Conservation (phyloP, 1,140 invertebrate species). For the Zaprionus vittiger region DNA sequence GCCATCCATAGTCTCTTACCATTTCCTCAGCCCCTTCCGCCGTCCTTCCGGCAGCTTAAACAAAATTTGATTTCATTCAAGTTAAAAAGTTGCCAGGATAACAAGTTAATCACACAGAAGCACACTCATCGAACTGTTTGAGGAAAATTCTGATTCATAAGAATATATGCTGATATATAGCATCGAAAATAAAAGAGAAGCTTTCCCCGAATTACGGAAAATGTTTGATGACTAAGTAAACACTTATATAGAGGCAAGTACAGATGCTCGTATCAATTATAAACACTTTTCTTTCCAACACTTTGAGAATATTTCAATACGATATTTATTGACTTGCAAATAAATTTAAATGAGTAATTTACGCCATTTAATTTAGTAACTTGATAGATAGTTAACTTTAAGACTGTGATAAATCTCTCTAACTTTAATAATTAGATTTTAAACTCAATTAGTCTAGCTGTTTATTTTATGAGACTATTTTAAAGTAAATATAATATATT, state of each 20-base stretch:
- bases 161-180: neutral
- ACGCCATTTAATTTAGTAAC: neutral
- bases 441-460: neutral
- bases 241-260: neutral
- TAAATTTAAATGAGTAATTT: neutral
- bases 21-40: slow-evolving; percentile 8
- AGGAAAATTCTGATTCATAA: neutral
- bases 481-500: neutral
- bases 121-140: slow-evolving; percentile 3
- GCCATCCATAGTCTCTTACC: neutral
- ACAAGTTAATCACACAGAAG: slow-evolving; percentile 12
- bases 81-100: slow-evolving; percentile 37
- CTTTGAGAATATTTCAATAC: neutral
- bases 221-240: neutral
- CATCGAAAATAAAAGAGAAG: neutral
- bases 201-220: slow-evolving; percentile 9
- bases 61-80: slow-evolving; percentile 48
- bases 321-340: neutral
- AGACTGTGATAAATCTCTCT: neutral
- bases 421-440: neutral
- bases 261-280: neutral
- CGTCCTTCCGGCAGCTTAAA: slow-evolving; percentile 40
- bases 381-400: neutral
- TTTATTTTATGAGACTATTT: neutral
- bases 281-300: neutral